phyloP scores from a whole-genome alignment of 2,888 invertebrate genomes.

The Apodemia hepburni region DNA sequence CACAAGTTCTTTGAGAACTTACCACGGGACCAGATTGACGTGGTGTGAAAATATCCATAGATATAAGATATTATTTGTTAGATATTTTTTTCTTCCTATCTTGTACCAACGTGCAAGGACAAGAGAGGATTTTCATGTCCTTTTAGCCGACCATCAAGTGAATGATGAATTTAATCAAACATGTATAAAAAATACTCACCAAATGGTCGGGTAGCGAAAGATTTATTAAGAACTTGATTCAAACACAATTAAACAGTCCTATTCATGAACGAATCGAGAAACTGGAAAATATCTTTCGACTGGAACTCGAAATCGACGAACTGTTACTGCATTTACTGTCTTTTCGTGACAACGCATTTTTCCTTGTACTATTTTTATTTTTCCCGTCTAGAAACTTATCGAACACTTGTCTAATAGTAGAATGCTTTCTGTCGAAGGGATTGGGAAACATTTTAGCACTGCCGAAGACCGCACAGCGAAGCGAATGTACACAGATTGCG shows the following conservation, averaged over 20 bases:
- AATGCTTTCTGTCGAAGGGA: constrained; percentile 85
- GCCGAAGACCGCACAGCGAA: constrained; percentile 15
- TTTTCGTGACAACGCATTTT: constrained; percentile 51
- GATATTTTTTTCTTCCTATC: too few relatives aligned
- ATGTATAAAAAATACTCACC: constrained; percentile 15
- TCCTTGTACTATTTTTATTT: constrained; percentile 37
- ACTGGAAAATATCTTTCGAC: constrained; percentile 31
- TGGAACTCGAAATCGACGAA: constrained; percentile 43
- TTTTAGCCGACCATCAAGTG: too few relatives aligned
- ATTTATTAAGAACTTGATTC: constrained; percentile 12
- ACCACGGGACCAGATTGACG: too few relatives aligned
- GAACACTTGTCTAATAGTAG: constrained; percentile 83
- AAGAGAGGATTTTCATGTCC: too few relatives aligned
- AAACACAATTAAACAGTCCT: constrained; percentile 15
- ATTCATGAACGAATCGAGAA: constrained; percentile 36
- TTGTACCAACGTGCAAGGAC: too few relatives aligned
- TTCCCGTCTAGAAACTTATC: constrained; percentile 79
- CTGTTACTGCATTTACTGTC: constrained; percentile 45
- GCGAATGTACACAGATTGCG: constrained; percentile 24
- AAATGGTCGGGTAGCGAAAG: constrained; percentile 18
- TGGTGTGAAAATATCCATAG: too few relatives aligned
- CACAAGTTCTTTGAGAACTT: too few relatives aligned
- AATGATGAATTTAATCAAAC: too few relatives aligned
- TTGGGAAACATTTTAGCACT: constrained; percentile 82
- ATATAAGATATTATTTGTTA: too few relatives aligned